These are phyloP conservation scores for Tipula helvola DNA, from an alignment of 2,888 invertebrate genomes.

Conservation along the genomic window DNA sequence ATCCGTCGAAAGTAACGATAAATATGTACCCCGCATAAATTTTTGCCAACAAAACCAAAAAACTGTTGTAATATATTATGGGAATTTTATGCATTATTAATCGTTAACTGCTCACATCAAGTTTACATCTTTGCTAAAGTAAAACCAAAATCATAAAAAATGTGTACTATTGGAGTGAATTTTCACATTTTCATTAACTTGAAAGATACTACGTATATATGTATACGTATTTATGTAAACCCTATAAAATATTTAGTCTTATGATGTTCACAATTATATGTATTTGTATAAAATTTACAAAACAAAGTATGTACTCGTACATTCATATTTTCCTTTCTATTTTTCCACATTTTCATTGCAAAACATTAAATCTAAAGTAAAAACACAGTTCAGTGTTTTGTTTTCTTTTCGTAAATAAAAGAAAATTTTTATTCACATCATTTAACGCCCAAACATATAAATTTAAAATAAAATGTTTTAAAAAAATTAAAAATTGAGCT, in stretches of 20 bases:
- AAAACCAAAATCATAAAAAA: background rate
- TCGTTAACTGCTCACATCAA: background rate
- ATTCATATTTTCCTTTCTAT: background rate
- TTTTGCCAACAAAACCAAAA: no score
- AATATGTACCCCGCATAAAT: no score
- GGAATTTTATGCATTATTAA: background rate
- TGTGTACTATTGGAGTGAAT: background rate
- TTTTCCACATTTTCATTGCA: background rate
- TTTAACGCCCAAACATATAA: constrained; percentile 4
- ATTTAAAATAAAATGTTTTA: background rate
- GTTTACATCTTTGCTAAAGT: background rate
- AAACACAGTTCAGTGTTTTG: background rate
- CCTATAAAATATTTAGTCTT: background rate
- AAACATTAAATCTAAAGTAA: background rate
- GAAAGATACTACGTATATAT: background rate
- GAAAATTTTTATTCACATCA: background rate
- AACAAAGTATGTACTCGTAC: background rate
- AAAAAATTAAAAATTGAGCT: constrained; percentile 4
- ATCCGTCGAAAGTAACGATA: no score
- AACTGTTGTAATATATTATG: no score
- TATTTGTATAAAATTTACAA: background rate
- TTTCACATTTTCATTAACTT: background rate
- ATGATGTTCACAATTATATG: background rate
- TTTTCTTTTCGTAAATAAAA: background rate
- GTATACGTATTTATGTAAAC: background rate